These are phyloP conservation scores for Lagorchestes hirsutus DNA, from an alignment of 2,797 vertebrate species.

Conservation along the genomic window DNA sequence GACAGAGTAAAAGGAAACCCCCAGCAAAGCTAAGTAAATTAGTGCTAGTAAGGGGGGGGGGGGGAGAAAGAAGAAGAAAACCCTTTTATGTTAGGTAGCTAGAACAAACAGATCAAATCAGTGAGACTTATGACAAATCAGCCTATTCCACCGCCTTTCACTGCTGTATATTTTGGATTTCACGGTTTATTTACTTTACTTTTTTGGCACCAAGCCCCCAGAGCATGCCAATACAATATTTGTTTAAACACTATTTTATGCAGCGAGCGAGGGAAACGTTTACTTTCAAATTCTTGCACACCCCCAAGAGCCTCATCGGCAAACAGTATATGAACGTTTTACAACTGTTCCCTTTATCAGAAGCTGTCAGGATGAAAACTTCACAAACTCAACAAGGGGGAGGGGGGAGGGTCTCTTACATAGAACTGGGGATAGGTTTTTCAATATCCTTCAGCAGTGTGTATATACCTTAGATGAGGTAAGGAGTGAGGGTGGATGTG, in stretches of 20 bases:
- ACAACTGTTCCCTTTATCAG: slow-evolving; percentile 82
- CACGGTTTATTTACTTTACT: slow-evolving; percentile 88
- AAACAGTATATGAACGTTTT: slow-evolving; percentile 81
- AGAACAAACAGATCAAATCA: slow-evolving; percentile 83
- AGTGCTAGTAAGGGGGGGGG: slow-evolving; percentile 50
- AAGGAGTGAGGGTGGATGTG: not conserved
- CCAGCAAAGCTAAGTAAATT: slow-evolving; percentile 60
- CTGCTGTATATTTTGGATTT: slow-evolving; percentile 89
- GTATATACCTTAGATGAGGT: not conserved
- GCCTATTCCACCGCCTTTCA: slow-evolving; percentile 71
- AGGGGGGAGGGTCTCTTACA: not conserved
- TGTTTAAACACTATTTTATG: slow-evolving; percentile 88
- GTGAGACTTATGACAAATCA: slow-evolving; percentile 77
- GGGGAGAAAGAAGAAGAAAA: slow-evolving; percentile 6
- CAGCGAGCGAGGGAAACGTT: slow-evolving; percentile 83
- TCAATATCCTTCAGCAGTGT: not conserved
- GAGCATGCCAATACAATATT: slow-evolving; percentile 87
- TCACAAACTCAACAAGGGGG: slow-evolving; percentile 57
- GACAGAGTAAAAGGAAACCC: slow-evolving; percentile 33
- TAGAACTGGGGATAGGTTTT: not conserved
- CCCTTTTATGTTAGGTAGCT: slow-evolving; percentile 74
- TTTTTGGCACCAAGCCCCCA: slow-evolving; percentile 86
- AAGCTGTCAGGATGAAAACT: slow-evolving; percentile 80
- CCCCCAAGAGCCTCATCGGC: slow-evolving; percentile 80
- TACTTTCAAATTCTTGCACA: slow-evolving; percentile 86